Base-by-base conservation (phyloP, 2,888 invertebrate genomes). In the Bembecia ichneumoniformis region DNA sequence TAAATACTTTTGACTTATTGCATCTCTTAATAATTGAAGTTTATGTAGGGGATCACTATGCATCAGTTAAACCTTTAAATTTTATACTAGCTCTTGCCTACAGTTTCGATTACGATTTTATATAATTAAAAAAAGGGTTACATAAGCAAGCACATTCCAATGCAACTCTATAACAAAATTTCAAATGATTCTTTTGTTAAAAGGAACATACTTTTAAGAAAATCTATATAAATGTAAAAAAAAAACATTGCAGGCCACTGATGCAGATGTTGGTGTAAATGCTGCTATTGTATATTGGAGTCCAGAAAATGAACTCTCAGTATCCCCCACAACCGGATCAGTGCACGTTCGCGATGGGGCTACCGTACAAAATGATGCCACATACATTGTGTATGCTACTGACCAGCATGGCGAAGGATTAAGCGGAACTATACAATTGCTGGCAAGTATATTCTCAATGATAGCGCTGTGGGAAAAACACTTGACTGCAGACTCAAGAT, bases 261-360 rank as follows among this genome's bases (percentile, higher is more conserved):
- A 92, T 63, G 78, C 78, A 9, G 89, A 89, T 55, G 70, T 87
- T 13, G 88, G 90, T 1, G 71, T 77, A 49, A 91, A 91, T 65
- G 89, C 90, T 43, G 78, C 63, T 0, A 47, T 86, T 3, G 16
- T 62, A 1, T 87, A 83, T 55, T 80, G 74, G 76, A 84, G 77
- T 55, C 48, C 60, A 0, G 77, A 77, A 16, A 69, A 77, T 3
- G 72, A 71, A 14, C 83, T 92, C 52, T 77, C 82, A 0, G 89
- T 93, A 45, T 81, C 91, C 36, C 81, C 89, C 0, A 64, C 72
- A 15, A 89, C 89, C 3, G 93, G 93, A 0, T 82, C 82, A 3
- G 87, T 93, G 1, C 88, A 88, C 54, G 83, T 90, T 3, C 74
- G 77, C 28, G 75, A 73, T 47, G 71, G 74, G 13, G 73, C 77